Evolutionary conservation across 2,888 invertebrate species (phyloP).

Genomic region (Scaeva pyrastri): DNA sequence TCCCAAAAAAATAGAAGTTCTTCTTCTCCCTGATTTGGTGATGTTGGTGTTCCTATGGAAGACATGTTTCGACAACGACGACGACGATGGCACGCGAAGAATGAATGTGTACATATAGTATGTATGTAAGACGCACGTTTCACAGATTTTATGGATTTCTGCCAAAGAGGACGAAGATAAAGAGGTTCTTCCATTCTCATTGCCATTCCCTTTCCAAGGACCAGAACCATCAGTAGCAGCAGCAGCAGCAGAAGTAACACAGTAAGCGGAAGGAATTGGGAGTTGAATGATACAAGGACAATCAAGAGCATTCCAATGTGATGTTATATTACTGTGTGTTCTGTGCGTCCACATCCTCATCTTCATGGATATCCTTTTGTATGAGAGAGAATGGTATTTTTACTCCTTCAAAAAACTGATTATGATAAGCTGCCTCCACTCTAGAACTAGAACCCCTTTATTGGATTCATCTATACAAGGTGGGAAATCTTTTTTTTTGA

Average conservation of each 20-base stretch:
- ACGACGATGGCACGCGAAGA: conserved; percentile 31
- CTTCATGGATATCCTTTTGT: conserved; percentile 33
- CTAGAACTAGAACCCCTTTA: neutral
- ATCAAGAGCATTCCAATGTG: conserved; percentile 35
- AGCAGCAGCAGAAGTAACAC: too few species aligned
- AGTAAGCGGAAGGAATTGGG: neutral
- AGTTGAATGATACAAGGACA: conserved; percentile 21
- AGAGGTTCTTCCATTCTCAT: neutral
- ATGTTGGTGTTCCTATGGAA: neutral
- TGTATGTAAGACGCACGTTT: conserved; percentile 33
- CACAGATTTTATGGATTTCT: conserved; percentile 34
- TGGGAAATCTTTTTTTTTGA: too few species aligned
- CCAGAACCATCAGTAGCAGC: too few species aligned
- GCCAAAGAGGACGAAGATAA: conserved; percentile 13
- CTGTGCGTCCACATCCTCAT: neutral
- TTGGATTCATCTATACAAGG: too few species aligned
- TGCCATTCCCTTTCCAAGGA: too few species aligned
- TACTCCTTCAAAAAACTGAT: conserved; percentile 26
- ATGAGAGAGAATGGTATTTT: conserved; percentile 14
- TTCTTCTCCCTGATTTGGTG: too few species aligned
- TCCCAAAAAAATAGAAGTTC: neutral
- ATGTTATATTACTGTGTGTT: neutral
- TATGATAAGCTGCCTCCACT: conserved; percentile 44
- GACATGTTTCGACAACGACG: conserved; percentile 9
- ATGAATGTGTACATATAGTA: conserved; percentile 25